Evolutionary conservation across 2,113 vertebrate species (phyloP).

Genomic region (Donacobius atricapilla): DNA sequence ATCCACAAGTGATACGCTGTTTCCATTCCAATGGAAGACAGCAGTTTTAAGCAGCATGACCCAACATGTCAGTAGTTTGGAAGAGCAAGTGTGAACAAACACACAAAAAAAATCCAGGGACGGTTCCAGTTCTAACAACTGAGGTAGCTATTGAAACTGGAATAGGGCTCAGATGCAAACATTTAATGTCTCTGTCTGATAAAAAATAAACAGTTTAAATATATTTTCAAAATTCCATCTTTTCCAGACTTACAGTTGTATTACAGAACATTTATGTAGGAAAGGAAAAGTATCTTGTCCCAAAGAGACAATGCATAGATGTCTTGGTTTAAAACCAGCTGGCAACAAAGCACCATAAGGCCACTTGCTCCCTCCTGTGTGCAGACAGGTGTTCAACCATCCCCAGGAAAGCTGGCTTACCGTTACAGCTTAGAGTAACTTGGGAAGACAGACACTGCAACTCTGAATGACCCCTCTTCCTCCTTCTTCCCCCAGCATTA

Average conservation of each 20-base stretch:
- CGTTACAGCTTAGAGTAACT: background rate
- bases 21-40: background rate
- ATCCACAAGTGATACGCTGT: fast-evolving
- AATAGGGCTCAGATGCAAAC: background rate
- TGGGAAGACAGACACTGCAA: background rate
- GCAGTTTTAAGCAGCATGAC: background rate
- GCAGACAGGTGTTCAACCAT: background rate
- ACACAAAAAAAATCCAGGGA: background rate
- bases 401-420: background rate
- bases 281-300: background rate
- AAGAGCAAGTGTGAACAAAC: background rate
- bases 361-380: background rate
- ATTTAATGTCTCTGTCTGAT: background rate
- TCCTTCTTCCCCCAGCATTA: background rate
- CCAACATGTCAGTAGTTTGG: background rate
- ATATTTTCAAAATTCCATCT: background rate
- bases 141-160: background rate
- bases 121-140: background rate
- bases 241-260: background rate
- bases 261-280: background rate
- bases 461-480: background rate
- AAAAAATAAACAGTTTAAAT: background rate
- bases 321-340: background rate
- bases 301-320: background rate
- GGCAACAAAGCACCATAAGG: background rate